These are phyloP conservation scores for Drosophila ambigua DNA, from an alignment of 1,140 invertebrate genomes.

Conservation along the genomic window DNA sequence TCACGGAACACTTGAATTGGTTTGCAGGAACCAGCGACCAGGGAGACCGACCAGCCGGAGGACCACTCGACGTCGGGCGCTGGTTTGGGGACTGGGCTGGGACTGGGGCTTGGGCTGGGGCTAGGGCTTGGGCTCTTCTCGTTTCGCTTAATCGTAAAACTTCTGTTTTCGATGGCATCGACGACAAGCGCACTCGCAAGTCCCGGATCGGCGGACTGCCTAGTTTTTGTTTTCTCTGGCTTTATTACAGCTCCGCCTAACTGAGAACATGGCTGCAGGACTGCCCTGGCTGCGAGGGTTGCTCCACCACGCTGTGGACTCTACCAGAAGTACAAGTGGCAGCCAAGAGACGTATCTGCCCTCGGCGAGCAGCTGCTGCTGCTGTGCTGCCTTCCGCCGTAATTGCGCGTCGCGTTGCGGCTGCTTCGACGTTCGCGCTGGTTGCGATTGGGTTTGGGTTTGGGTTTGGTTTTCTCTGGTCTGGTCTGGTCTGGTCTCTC, in stretches of 20 bases:
- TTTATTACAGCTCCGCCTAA: constrained; percentile 30
- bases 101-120: too few species aligned
- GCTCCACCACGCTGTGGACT: background rate
- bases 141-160: constrained; percentile 58
- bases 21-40: constrained; percentile 45
- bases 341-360: background rate
- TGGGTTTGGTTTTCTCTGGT: background rate
- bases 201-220: background rate
- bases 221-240: constrained; percentile 19
- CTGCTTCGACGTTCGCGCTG: constrained; percentile 13
- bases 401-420: constrained; percentile 42
- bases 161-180: constrained; percentile 57
- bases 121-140: constrained; percentile 19
- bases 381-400: constrained; percentile 16
- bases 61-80: background rate
- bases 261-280: constrained; percentile 3
- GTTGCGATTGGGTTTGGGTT: background rate
- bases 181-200: constrained; percentile 34
- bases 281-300: constrained; percentile 18
- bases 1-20: constrained; percentile 82
- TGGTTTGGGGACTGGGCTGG: too few species aligned
- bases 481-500: constrained; percentile 9
- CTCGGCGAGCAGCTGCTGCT: constrained; percentile 10
- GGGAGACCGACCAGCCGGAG: constrained; percentile 7
- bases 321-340: too few species aligned